phyloP scores from a whole-genome alignment of 2,797 vertebrate species.

The Emys orbicularis region DNA sequence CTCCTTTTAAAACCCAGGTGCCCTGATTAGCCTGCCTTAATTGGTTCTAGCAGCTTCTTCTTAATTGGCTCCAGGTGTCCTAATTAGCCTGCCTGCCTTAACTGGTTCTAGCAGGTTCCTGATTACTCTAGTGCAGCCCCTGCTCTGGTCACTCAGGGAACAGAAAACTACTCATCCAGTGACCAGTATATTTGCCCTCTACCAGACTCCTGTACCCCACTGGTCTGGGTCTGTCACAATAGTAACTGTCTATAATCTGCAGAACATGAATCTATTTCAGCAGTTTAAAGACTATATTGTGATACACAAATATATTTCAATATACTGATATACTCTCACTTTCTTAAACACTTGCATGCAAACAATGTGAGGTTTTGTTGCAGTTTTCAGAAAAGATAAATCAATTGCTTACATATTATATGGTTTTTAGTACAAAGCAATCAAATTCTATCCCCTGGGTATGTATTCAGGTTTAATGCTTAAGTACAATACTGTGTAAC shows the following conservation, averaged over 20 bases:
- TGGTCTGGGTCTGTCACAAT: too few relatives aligned
- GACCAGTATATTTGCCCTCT: too few relatives aligned
- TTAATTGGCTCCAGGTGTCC: too few relatives aligned
- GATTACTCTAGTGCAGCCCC: too few relatives aligned
- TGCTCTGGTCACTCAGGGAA: too few relatives aligned
- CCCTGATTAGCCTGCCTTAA: too few relatives aligned
- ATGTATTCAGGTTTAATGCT: not conserved
- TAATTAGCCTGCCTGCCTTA: too few relatives aligned
- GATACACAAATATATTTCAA: constrained; percentile 8
- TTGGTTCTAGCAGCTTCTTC: too few relatives aligned
- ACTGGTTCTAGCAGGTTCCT: too few relatives aligned
- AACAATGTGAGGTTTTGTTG: not conserved
- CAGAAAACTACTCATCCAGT: too few relatives aligned
- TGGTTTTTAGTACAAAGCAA: not conserved
- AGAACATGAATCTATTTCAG: constrained; percentile 36
- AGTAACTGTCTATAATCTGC: constrained; percentile 7
- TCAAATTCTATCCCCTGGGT: not conserved
- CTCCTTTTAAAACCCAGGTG: too few relatives aligned
- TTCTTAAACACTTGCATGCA: not conserved
- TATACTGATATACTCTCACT: not conserved
- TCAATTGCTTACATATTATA: not conserved
- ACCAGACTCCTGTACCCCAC: too few relatives aligned
- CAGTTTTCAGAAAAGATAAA: not conserved
- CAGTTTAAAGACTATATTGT: not conserved
- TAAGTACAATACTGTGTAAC: not conserved